Conservation (phyloP, 2,113 vertebrate genomes). For the Apistogramma diplotaenia region DNA sequence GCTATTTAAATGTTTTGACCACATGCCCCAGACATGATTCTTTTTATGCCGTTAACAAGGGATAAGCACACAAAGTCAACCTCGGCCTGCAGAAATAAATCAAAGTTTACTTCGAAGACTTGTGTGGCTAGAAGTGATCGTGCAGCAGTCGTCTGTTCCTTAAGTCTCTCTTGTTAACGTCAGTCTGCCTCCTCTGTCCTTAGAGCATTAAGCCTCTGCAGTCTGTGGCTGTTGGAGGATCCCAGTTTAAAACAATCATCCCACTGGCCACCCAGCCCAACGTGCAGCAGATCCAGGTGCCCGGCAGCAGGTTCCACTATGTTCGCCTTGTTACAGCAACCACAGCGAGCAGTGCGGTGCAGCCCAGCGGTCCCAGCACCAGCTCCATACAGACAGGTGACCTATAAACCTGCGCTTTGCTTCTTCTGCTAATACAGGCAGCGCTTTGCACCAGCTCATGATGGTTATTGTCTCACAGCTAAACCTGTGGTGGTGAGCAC, state of each 20-base stretch:
- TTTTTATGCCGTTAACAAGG: neutral
- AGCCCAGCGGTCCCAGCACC: conserved; percentile 82
- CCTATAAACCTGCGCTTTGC: neutral
- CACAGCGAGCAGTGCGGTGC: conserved; percentile 82
- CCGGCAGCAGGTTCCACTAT: conserved; percentile 97
- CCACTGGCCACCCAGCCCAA: conserved; percentile 90
- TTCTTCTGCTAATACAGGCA: neutral
- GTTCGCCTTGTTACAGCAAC: conserved; percentile 94
- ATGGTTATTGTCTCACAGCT: conserved; percentile 70
- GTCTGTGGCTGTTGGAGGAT: conserved; percentile 88
- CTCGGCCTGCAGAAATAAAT: neutral
- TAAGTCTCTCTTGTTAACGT: neutral
- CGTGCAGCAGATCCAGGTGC: conserved; percentile 98
- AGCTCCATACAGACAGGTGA: conserved; percentile 90
- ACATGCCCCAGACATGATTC: neutral
- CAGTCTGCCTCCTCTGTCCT: neutral
- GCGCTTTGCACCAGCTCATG: neutral
- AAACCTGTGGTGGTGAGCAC: conserved; percentile 91
- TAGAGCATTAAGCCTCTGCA: conserved; percentile 90
- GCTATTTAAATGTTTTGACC: neutral
- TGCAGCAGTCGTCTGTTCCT: neutral
- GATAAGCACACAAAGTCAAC: neutral
- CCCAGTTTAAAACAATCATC: conserved; percentile 97
- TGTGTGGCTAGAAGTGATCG: neutral
- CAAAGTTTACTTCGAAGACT: neutral